phyloP scores from a whole-genome alignment of 2,113 vertebrate genomes.

The Sciurus niger region DNA sequence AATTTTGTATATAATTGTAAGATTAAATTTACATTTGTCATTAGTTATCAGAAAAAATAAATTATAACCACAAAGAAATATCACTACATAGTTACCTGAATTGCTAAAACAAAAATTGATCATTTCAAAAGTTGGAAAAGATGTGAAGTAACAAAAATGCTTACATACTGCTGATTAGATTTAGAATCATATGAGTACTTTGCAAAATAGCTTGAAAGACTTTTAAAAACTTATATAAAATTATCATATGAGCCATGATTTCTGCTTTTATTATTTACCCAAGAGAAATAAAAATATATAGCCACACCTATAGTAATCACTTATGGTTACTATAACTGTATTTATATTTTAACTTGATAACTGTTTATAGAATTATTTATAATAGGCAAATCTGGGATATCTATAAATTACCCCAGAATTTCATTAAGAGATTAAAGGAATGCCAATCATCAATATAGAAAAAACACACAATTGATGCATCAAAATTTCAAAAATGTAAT shows the following conservation, averaged over 20 bases:
- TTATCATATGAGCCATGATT: not conserved
- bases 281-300: constrained; percentile 23
- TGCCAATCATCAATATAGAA: not conserved
- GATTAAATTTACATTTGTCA: not conserved
- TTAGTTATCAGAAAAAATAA: not conserved
- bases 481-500: not conserved
- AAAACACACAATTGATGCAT: not conserved
- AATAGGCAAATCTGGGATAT: not conserved
- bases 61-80: not conserved
- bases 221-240: not conserved
- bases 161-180: not conserved
- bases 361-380: not conserved
- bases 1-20: not conserved
- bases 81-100: not conserved
- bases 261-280: not conserved
- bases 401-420: not conserved
- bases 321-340: no score
- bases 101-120: not conserved
- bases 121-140: not conserved
- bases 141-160: not conserved
- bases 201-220: not conserved
- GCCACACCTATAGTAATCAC: not conserved
- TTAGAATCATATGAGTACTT: not conserved
- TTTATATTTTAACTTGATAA: no score
- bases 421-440: not conserved